A percentile compares a stretch with the other conserved stretches of the same genome.
Evolutionary conservation across 2,888 invertebrate genomes (phyloP).

Genomic region (Tetanocera ferruginea): DNA sequence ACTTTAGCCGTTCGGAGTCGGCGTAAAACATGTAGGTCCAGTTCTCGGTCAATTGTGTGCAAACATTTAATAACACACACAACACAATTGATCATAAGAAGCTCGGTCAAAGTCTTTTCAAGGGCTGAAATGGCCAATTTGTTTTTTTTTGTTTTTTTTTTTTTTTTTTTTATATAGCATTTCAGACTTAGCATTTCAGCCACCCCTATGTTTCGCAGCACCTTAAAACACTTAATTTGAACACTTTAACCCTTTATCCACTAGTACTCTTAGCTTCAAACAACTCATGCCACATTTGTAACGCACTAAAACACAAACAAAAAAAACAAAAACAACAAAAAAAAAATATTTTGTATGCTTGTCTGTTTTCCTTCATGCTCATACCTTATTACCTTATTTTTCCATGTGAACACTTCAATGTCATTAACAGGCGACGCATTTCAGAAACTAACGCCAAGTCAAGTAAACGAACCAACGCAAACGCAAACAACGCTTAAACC

Average conservation of each 20-base stretch:
- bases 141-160: no score
- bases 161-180: no score
- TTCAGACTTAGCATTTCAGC: no score
- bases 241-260: slow-evolving; percentile 18
- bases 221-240: no score
- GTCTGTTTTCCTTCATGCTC: slow-evolving; percentile 57
- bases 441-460: slow-evolving; percentile 60
- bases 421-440: slow-evolving; percentile 70
- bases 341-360: slow-evolving; percentile 32
- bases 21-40: no score
- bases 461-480: slow-evolving; percentile 36
- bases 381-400: slow-evolving; percentile 55
- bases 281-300: background rate
- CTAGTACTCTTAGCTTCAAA: slow-evolving; percentile 11
- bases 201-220: no score
- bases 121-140: no score
- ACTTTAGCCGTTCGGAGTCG: no score
- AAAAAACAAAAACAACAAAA: background rate
- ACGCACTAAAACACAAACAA: background rate
- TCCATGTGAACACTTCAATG: slow-evolving; percentile 55
- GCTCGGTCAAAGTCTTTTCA: no score
- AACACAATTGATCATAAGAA: no score
- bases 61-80: no score
- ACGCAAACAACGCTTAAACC: background rate
- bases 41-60: no score